phyloP scores from a whole-genome alignment of 2,797 vertebrate species.

The Poeciliopsis presidionis region DNA sequence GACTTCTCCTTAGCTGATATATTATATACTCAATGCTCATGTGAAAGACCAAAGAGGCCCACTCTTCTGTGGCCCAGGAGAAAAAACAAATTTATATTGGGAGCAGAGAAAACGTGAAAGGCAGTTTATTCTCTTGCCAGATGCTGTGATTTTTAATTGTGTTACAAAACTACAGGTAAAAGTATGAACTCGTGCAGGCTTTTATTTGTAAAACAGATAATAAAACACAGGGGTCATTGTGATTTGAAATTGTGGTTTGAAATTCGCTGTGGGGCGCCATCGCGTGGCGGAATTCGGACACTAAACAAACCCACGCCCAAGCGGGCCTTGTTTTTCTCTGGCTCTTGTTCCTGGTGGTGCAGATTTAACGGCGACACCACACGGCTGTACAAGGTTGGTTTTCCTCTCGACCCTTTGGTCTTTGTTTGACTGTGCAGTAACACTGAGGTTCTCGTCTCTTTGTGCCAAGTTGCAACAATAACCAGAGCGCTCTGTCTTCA shows the following conservation, averaged over 20 bases:
- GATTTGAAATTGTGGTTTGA: not conserved
- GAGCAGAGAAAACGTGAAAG: not conserved
- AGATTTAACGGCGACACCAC: conserved; percentile 59
- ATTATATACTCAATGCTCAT: not conserved
- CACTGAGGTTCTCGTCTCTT: not conserved
- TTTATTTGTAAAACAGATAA: not conserved
- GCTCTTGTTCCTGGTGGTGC: conserved; percentile 59
- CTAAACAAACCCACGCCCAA: not conserved
- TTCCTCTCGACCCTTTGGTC: not conserved
- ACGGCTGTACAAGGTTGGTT: conserved; percentile 50
- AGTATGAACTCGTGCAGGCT: not conserved
- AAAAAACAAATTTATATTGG: not conserved
- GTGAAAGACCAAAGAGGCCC: not conserved
- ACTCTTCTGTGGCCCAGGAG: not conserved
- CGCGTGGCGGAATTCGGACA: conserved; percentile 19
- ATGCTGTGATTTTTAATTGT: not conserved
- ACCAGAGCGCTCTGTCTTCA: not conserved
- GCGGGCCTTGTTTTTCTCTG: not conserved
- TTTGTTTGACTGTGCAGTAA: not conserved
- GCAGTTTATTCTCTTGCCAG: not conserved
- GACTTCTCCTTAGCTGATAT: conserved; percentile 15
- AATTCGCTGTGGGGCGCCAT: conserved; percentile 17
- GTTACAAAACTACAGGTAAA: not conserved
- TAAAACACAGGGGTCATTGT: not conserved
- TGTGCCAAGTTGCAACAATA: not conserved